Percentiles rank a stretch among this genome's conserved stretches.
Evolutionary conservation across 1,140 invertebrate species (phyloP).

Genomic region (Trachymyrmex septentrionalis): DNA sequence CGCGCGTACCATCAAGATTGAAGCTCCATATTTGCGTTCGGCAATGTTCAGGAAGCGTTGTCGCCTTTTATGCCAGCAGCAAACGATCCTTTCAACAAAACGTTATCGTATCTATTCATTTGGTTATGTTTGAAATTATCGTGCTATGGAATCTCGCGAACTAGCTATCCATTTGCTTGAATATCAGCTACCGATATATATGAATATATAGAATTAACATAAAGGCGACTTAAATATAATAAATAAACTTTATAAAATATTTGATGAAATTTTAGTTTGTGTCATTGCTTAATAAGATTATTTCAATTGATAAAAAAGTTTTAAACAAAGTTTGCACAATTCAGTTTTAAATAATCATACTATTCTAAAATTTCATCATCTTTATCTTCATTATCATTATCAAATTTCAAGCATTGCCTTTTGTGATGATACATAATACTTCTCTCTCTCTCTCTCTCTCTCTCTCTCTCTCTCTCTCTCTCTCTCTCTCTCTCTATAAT

Average conservation of each 20-base stretch:
- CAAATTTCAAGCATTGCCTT: too few species aligned
- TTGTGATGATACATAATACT: too few species aligned
- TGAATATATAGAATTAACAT: neutral
- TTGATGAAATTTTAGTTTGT: neutral
- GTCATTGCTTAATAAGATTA: neutral
- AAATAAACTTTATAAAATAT: neutral
- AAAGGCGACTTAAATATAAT: neutral
- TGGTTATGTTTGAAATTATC: slow-evolving; percentile 72
- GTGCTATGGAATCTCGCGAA: neutral
- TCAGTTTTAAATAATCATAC: too few species aligned
- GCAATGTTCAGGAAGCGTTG: neutral
- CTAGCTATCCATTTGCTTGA: neutral
- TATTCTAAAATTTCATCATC: too few species aligned
- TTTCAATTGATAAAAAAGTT: too few species aligned
- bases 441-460: too few species aligned
- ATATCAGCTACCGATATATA: neutral
- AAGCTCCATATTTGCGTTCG: slow-evolving; percentile 19
- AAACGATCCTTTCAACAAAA: slow-evolving; percentile 76
- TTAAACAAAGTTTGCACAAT: too few species aligned
- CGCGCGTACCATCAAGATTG: neutral
- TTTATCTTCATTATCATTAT: too few species aligned
- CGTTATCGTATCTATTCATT: slow-evolving; percentile 67
- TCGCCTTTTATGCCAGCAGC: slow-evolving; percentile 72
- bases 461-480: too few species aligned
- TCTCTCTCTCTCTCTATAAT: too few species aligned